These are phyloP conservation scores for Hipposideros armiger DNA, from an alignment of 2,113 vertebrate species.

Conservation along the genomic window DNA sequence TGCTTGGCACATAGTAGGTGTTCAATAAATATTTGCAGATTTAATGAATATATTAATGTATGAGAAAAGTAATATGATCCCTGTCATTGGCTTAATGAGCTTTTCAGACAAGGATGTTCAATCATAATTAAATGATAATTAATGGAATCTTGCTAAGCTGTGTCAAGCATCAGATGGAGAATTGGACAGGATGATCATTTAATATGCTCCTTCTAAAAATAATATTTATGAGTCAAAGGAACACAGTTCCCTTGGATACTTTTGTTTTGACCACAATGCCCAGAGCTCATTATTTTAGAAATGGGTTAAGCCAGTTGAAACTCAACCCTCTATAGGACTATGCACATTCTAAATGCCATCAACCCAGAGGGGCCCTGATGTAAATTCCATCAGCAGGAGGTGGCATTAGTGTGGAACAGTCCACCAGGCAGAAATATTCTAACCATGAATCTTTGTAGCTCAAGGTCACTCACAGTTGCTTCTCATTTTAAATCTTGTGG, in stretches of 20 bases:
- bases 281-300: slow-evolving; percentile 51
- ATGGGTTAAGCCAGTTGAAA: slow-evolving; percentile 56
- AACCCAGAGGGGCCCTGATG: neutral
- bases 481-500: slow-evolving; percentile 18
- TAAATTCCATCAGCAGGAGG: slow-evolving; percentile 13
- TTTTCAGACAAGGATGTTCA: slow-evolving; percentile 32
- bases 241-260: slow-evolving; percentile 71
- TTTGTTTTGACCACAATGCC: slow-evolving; percentile 75
- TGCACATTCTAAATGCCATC: slow-evolving; percentile 3
- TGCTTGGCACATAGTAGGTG: neutral
- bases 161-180: slow-evolving; percentile 38
- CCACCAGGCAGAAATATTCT: slow-evolving; percentile 60
- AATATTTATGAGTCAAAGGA: slow-evolving; percentile 69
- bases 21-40: neutral
- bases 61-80: neutral
- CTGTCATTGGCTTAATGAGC: neutral
- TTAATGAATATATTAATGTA: neutral
- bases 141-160: slow-evolving; percentile 59
- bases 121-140: slow-evolving; percentile 53
- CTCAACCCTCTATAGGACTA: slow-evolving; percentile 33
- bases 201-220: slow-evolving; percentile 74
- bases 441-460: slow-evolving; percentile 31
- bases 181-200: neutral
- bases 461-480: slow-evolving; percentile 59
- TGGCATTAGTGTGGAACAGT: neutral